Percentiles rank a stretch among this genome's conserved stretches.
Evolutionary conservation across 2,797 vertebrate species (phyloP).

Genomic region (Lemur catta): DNA sequence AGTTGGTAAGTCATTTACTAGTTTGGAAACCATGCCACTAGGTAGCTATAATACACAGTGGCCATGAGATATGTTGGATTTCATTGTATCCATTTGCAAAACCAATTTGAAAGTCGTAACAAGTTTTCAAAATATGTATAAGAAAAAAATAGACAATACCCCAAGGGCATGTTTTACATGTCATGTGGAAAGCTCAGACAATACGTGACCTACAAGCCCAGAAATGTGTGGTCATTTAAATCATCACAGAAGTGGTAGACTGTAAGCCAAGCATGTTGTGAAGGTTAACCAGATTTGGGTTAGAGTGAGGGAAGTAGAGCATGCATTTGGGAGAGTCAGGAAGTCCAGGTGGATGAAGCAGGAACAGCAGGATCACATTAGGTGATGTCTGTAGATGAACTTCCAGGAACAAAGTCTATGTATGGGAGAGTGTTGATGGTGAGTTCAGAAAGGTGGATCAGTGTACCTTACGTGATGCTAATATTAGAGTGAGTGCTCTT

Average conservation of each 20-base stretch:
- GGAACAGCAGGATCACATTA: not conserved
- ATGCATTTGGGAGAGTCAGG: not conserved
- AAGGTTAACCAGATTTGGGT: not conserved
- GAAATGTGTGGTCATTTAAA: not conserved
- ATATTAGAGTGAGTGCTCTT: not conserved
- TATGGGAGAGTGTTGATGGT: not conserved
- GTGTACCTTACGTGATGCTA: not conserved
- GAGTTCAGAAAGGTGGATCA: not conserved
- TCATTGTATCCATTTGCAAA: constrained; percentile 9
- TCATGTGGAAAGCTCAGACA: not conserved
- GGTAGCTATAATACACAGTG: not conserved
- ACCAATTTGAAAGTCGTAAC: not conserved
- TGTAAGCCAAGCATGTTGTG: not conserved
- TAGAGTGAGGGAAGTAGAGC: not conserved
- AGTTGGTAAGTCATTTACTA: not conserved
- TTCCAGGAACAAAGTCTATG: not conserved
- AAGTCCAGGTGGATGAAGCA: not conserved
- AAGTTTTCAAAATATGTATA: not conserved
- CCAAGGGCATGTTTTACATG: not conserved
- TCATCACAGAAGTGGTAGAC: not conserved
- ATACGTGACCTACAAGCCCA: not conserved
- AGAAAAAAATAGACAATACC: not conserved
- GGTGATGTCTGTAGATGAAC: not conserved
- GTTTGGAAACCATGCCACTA: not conserved
- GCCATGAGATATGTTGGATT: not conserved